phyloP scores from a whole-genome alignment of 2,113 vertebrate species.

The Hypomesus transpacificus region DNA sequence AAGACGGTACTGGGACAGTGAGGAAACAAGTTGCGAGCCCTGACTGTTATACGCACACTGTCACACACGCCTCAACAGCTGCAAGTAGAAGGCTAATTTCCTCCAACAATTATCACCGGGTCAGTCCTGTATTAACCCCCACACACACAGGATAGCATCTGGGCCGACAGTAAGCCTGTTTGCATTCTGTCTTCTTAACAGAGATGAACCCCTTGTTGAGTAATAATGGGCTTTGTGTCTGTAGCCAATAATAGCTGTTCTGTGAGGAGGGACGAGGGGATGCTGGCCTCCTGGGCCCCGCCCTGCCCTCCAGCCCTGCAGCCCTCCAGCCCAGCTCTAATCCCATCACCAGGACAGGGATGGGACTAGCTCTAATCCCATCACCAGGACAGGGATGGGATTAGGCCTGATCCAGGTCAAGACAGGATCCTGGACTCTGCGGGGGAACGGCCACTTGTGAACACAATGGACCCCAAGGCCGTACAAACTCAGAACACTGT shows the following conservation, averaged over 20 bases:
- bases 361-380: constrained; percentile 28
- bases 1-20: too few species aligned
- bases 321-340: constrained; percentile 18
- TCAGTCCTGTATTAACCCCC: too few species aligned
- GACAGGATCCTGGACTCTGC: constrained; percentile 11
- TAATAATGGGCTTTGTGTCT: constrained; percentile 55
- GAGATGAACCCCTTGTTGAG: constrained; percentile 12
- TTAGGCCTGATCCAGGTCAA: constrained; percentile 32
- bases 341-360: constrained; percentile 27
- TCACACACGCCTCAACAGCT: too few species aligned
- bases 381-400: constrained; percentile 18
- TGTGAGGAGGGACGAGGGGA: constrained; percentile 35
- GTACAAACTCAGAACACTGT: too few species aligned
- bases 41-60: too few species aligned
- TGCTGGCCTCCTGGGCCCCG: neutral
- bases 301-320: neutral
- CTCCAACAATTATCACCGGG: too few species aligned
- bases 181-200: neutral
- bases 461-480: neutral
- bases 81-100: too few species aligned
- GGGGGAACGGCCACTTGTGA: constrained; percentile 12
- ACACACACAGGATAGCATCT: too few species aligned
- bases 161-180: constrained; percentile 25
- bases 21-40: too few species aligned
- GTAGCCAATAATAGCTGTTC: constrained; percentile 46